Percentiles rank a stretch among this genome's conserved stretches.
These are phyloP conservation scores for Mongoloraphidia duomilia DNA, from an alignment of 2,888 invertebrate species.

Conservation along the genomic window DNA sequence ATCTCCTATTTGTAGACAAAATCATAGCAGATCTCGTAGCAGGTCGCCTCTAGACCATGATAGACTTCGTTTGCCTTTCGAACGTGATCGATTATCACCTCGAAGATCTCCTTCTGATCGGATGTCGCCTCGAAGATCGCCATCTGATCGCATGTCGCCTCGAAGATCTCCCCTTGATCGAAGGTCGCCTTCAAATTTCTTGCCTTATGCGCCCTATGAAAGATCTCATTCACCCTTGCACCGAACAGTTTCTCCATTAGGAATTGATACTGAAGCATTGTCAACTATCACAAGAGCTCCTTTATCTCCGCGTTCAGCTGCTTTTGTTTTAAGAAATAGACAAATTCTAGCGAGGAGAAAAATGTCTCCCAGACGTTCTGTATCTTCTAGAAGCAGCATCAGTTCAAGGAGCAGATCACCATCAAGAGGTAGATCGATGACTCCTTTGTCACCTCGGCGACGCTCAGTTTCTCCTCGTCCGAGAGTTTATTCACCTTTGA, in stretches of 20 bases:
- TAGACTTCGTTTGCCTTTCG: no score
- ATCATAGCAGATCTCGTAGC: no score
- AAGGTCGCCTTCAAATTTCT: background rate
- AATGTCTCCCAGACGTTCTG: conserved; percentile 26
- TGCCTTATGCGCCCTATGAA: background rate
- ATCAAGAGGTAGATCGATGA: conserved; percentile 17
- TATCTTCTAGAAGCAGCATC: conserved; percentile 26
- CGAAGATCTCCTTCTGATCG: background rate
- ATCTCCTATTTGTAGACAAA: no score
- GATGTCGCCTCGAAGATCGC: background rate
- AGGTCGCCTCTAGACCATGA: no score
- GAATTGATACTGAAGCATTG: conserved; percentile 23
- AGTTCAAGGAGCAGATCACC: conserved; percentile 19
- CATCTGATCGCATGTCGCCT: background rate
- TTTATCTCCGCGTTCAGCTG: conserved; percentile 29
- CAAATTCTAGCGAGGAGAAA: conserved; percentile 28
- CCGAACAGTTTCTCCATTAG: conserved; percentile 24
- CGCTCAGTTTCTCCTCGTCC: conserved; percentile 15
- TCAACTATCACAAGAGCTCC: conserved; percentile 24
- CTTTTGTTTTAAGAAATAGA: conserved; percentile 29
- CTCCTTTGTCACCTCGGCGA: conserved; percentile 14
- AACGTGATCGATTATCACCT: background rate
- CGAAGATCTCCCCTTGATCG: background rate
- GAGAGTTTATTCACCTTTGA: conserved; percentile 14
- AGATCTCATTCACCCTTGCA: conserved; percentile 13